phyloP scores from a whole-genome alignment of 2,888 invertebrate species.

The Villa cingulata region DNA sequence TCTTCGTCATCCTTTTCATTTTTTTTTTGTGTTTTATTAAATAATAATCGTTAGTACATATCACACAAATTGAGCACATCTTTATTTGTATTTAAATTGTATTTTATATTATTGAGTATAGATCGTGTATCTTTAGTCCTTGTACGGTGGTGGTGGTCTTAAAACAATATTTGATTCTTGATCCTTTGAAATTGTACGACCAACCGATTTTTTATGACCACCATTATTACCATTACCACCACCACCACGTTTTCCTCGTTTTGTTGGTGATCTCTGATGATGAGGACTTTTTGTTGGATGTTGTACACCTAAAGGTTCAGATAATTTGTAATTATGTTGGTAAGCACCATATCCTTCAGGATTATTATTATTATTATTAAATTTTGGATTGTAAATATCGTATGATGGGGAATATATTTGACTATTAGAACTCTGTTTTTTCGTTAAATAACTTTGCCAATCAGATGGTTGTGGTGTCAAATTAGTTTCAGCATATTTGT shows the following conservation, averaged over 20 bases:
- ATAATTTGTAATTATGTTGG: constrained; percentile 27
- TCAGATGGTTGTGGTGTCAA: constrained; percentile 11
- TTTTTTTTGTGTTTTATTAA: too few relatives aligned
- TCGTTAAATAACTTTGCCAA: constrained; percentile 20
- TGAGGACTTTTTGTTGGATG: constrained; percentile 12
- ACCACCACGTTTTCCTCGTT: constrained; percentile 30
- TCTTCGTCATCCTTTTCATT: too few relatives aligned
- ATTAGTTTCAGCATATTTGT: background rate
- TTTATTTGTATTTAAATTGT: too few relatives aligned
- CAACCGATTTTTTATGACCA: constrained; percentile 10
- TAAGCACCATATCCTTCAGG: constrained; percentile 35
- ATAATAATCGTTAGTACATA: too few relatives aligned
- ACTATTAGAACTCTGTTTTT: constrained; percentile 7
- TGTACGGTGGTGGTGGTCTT: constrained; percentile 33
- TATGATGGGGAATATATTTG: constrained; percentile 19
- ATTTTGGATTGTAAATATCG: constrained; percentile 34
- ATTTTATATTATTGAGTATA: too few relatives aligned
- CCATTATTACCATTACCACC: constrained; percentile 14
- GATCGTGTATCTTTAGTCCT: constrained; percentile 1
- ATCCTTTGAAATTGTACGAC: constrained; percentile 19
- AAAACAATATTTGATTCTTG: constrained; percentile 29
- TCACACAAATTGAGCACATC: too few relatives aligned
- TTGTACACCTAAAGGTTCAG: constrained; percentile 7
- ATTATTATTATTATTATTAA: constrained; percentile 33
- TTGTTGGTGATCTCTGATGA: constrained; percentile 13